Evolutionary conservation across 2,888 invertebrate species (phyloP).

Genomic region (Callyntrura guangdongensis): DNA sequence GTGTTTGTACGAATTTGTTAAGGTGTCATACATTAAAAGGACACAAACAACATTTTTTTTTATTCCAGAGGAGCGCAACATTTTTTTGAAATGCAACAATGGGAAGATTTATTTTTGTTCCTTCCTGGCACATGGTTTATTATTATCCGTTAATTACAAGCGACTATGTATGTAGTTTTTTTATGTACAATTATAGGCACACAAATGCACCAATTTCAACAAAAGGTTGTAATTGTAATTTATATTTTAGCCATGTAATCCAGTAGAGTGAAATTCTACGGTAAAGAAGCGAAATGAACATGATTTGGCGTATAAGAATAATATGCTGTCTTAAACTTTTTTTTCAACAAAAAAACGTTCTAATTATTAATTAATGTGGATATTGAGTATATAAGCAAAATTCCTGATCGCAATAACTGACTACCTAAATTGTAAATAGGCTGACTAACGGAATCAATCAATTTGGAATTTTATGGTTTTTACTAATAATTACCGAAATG

Average conservation of each 20-base stretch:
- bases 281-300: conserved; percentile 15
- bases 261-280: background rate
- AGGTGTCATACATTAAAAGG: background rate
- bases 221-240: background rate
- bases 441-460: background rate
- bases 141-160: background rate
- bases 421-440: background rate
- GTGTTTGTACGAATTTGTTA: conserved; percentile 36
- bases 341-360: background rate
- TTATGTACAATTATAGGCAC: background rate
- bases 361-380: background rate
- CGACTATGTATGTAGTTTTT: background rate
- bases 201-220: too few species aligned
- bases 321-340: background rate
- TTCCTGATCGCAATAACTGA: background rate
- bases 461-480: background rate
- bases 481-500: background rate
- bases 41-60: background rate
- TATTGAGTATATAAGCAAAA: conserved; percentile 14
- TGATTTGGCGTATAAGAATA: background rate
- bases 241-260: background rate
- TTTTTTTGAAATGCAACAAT: background rate
- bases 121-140: conserved; percentile 64
- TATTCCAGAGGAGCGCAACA: background rate
- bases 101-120: conserved; percentile 40